These are phyloP conservation scores for Prinia subflava DNA, from an alignment of 2,113 vertebrate genomes.

Conservation along the genomic window DNA sequence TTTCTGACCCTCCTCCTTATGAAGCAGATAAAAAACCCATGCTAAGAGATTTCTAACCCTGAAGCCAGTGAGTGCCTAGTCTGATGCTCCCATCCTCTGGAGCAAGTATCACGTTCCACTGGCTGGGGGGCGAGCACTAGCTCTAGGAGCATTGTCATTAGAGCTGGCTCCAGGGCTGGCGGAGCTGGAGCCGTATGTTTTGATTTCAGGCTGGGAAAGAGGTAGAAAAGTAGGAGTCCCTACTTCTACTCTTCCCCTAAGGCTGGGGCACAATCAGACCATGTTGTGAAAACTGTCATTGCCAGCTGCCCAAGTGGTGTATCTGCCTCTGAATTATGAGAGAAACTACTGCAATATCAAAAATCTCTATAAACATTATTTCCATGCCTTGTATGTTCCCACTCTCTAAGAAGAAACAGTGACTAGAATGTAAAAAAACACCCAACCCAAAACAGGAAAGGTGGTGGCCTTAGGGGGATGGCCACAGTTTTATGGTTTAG, in stretches of 20 bases:
- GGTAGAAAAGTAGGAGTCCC: background rate
- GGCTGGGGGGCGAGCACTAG: background rate
- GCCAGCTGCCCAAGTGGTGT: background rate
- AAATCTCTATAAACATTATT: background rate
- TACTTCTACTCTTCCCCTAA: background rate
- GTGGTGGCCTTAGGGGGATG: slow-evolving; percentile 38
- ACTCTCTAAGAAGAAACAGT: background rate
- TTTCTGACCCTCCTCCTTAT: background rate
- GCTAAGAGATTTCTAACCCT: background rate
- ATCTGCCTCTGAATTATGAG: background rate
- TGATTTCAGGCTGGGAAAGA: background rate
- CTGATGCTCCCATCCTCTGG: background rate
- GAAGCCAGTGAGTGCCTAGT: background rate
- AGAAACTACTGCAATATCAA: background rate
- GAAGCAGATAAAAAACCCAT: background rate
- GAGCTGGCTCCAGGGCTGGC: background rate
- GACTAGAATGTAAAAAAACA: background rate
- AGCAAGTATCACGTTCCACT: background rate
- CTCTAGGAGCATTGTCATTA: background rate
- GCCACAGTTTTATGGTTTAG: slow-evolving; percentile 37
- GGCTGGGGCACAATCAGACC: background rate
- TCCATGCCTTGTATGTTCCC: background rate
- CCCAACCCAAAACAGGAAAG: slow-evolving; percentile 71
- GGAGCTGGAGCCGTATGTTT: background rate
- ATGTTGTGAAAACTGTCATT: background rate